These are phyloP conservation scores for Leucozona laternaria DNA, from an alignment of 2,888 invertebrate species.

Conservation along the genomic window DNA sequence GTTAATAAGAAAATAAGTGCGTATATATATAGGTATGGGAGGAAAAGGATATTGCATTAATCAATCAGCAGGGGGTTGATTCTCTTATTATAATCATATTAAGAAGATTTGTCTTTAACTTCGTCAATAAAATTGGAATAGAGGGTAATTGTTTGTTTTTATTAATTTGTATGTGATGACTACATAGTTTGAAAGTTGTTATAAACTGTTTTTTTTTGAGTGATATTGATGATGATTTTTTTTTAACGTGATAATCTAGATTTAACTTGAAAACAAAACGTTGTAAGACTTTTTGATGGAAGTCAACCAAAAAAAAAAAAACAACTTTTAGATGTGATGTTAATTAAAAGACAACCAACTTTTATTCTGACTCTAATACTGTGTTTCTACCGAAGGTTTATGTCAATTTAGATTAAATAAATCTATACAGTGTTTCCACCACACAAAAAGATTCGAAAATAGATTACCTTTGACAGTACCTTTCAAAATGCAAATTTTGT, in stretches of 20 bases:
- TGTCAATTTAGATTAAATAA: too few species aligned
- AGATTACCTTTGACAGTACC: too few species aligned
- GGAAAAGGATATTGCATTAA: constrained; percentile 59
- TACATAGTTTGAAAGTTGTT: background rate
- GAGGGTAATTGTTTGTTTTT: constrained; percentile 1
- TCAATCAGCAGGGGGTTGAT: constrained; percentile 63
- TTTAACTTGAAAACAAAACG: background rate
- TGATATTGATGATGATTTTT: constrained; percentile 2
- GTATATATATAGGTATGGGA: background rate
- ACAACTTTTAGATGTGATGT: too few species aligned
- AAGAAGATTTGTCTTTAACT: constrained; percentile 36
- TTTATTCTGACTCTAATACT: too few species aligned
- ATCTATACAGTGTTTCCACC: too few species aligned
- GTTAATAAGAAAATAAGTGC: constrained; percentile 37
- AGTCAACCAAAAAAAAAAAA: too few species aligned
- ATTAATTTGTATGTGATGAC: background rate
- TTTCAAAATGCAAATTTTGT: too few species aligned
- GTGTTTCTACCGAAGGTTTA: too few species aligned
- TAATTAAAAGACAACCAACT: too few species aligned
- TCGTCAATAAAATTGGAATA: background rate
- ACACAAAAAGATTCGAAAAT: too few species aligned
- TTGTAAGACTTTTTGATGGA: background rate
- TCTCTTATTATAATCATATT: constrained; percentile 19
- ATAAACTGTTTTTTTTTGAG: background rate
- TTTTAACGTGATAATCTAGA: background rate